These are phyloP conservation scores for Morbakka virulenta DNA, from an alignment of 30 jellyfish, hydroid and myxozoan genomes.

Conservation along the genomic window DNA sequence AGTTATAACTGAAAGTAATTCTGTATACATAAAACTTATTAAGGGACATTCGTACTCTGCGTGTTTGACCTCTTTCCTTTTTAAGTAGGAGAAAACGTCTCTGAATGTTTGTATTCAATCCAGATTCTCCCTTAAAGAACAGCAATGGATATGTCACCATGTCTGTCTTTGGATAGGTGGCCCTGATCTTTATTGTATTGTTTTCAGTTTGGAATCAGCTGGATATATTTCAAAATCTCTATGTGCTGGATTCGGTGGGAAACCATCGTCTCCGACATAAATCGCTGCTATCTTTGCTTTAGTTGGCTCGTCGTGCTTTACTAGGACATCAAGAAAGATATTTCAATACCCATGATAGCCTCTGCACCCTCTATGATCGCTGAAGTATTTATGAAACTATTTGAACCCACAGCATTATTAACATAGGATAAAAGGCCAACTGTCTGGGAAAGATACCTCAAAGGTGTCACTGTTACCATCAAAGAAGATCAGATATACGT, in stretches of 20 bases:
- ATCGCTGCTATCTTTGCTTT: constrained; percentile 48
- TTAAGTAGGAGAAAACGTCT: constrained; percentile 2
- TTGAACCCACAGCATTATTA: too few species aligned
- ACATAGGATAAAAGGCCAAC: too few species aligned
- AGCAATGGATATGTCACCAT: constrained; percentile 38
- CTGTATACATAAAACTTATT: constrained; percentile 44
- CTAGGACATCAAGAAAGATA: too few species aligned
- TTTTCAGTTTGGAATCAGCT: not conserved
- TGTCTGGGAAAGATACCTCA: too few species aligned
- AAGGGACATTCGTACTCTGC: constrained; percentile 19
- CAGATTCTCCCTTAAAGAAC: constrained; percentile 43
- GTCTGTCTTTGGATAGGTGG: constrained; percentile 29
- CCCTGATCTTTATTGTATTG: not conserved
- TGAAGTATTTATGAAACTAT: too few species aligned
- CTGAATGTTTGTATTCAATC: constrained; percentile 42
- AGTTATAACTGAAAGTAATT: constrained; percentile 21
- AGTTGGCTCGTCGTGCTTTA: constrained; percentile 42
- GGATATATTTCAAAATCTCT: constrained; percentile 74
- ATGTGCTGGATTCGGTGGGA: constrained; percentile 39
- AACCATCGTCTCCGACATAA: constrained; percentile 70
- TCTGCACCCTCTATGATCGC: too few species aligned
- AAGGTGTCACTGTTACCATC: too few species aligned
- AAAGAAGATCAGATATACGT: too few species aligned
- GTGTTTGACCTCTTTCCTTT: not conserved
- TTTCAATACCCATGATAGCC: too few species aligned